Evolutionary conservation across 2,797 vertebrate species (phyloP).

Genomic region (Sebastes taczanowskii): DNA sequence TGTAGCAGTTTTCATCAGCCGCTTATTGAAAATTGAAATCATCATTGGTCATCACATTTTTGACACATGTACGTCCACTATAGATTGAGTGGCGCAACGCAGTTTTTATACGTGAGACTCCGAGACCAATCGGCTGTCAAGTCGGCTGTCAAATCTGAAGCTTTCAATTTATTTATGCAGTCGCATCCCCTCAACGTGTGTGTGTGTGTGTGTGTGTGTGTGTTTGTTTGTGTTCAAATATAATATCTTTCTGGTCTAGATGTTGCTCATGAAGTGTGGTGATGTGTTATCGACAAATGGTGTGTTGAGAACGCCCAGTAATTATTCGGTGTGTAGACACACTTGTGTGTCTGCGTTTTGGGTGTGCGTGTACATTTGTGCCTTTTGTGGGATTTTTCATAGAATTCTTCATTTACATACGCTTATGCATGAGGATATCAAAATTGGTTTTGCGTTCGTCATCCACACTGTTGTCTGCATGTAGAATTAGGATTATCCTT

Average conservation of each 20-base stretch:
- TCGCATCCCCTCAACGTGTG: constrained; percentile 4
- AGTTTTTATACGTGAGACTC: constrained; percentile 12
- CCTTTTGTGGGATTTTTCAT: constrained; percentile 7
- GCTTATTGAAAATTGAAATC: constrained; percentile 31
- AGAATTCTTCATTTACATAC: constrained; percentile 12
- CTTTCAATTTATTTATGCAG: constrained; percentile 39
- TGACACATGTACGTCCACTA: neutral
- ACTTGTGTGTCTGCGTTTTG: constrained; percentile 11
- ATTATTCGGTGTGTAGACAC: constrained; percentile 35
- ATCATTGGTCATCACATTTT: constrained; percentile 21
- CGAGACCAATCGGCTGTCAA: constrained; percentile 36
- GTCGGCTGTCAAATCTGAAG: constrained; percentile 46
- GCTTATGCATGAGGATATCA: constrained; percentile 1
- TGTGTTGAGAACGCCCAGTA: constrained; percentile 19
- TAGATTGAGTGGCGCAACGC: constrained; percentile 18
- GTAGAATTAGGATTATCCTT: constrained; percentile 36
- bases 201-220: neutral
- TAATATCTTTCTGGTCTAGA: constrained; percentile 54
- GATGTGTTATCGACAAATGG: constrained; percentile 72
- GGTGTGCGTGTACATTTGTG: neutral
- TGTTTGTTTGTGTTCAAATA: constrained; percentile 21
- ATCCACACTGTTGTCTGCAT: constrained; percentile 28
- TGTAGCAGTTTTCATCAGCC: constrained; percentile 7
- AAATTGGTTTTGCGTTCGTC: constrained; percentile 23
- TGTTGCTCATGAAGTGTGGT: constrained; percentile 66